Base-by-base conservation (phyloP, 2,113 vertebrate genomes). In the Anseranas semipalmata region DNA sequence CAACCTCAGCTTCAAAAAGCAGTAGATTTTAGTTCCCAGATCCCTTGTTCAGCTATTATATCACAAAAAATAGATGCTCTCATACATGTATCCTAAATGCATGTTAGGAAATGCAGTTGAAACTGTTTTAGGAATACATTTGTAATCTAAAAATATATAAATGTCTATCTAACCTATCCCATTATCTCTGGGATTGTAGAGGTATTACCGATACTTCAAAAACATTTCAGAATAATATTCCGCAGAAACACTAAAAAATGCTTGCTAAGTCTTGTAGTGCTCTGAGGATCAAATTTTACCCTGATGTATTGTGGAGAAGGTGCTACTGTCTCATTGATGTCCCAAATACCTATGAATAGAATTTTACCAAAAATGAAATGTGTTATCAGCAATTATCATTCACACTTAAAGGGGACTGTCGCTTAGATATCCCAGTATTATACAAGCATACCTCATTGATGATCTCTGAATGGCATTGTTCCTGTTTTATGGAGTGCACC, bases 391-490 rank as follows among this genome's bases (percentile, higher is more conserved):
- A 50, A 41, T 6, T 32, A 28, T 27, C 76, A 95, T 56, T 78
- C 27, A 10, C 0, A 0, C 30, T 87, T 46, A 24, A 45, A 83
- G 50, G 13, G 3, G 9, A 17, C 16, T 58, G 20, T n/a, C 8
- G 4, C 27, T 37, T 65, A 30, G 17, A 14, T 37, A 41, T 28
- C 8, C 46, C 45, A 20, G 22, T 12, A 32, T 62, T 77, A 88
- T 33, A 71, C 30, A 67, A 55, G 33, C 30, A 39, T 60, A 14
- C 5, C 11, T 66, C 3, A 0, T 0, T 10, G 22, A 24, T 21
- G 43, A 28, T 22, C 24, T 89, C 66, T 70, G n/a, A 32, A 14
- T 25, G 33, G 25, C 27, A 16, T 7, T 70, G 41, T 37, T 28
- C 17, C 14, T 13, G 1, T 70, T 88, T 71, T 28, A 43, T 9